Evolutionary conservation across 2,888 invertebrate genomes (phyloP), one percentile per base, ranked within the genome.

Genomic region (Pharmacophagus antenor): DNA sequence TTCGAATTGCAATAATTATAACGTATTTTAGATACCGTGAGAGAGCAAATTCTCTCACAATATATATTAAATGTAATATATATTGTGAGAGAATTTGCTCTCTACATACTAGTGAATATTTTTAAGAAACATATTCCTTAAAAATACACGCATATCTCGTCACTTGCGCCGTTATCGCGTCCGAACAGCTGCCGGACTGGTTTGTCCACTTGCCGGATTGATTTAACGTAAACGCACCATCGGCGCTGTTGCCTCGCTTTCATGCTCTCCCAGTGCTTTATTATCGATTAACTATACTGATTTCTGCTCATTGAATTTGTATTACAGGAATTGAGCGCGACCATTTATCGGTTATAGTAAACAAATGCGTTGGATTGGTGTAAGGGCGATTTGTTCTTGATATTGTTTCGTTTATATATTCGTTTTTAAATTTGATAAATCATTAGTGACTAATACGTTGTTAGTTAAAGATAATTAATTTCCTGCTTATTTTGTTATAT

Each of bases 191-290:
- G 90, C 88, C 83, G 72, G 85, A 90, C 90, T 88, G 90, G 90
- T 90, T 90, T 88, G 85, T 85, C 90, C 88, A 88, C 90, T 88
- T 85, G 74, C 77, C 78, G 82, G 89, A 89, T 88, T 89, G 88
- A 90, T 89, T 87, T 84, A 88, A 85, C 82, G 79, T 87, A 82
- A 85, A 84, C 82, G 79, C 81, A 81, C 82, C 83, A 84, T 84
- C 80, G 73, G 76, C 77, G 73, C 69, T 69, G 74, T 75, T 78
- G 78, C 76, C 74, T 75, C 75, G 74, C 74, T 76, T 77, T 74
- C 71, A 72, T 77, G 76, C 77, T 77, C 72, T 70, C 73, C 72
- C 72, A 72, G 74, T 80, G 77, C 81, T 82, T 84, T 80, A 84
- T 84, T 85, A 85, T 75, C 76, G 77, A 75, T 76, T 78, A 77